phyloP scores from a whole-genome alignment of 2,797 vertebrate species.

The Ctenopoma multispine region DNA sequence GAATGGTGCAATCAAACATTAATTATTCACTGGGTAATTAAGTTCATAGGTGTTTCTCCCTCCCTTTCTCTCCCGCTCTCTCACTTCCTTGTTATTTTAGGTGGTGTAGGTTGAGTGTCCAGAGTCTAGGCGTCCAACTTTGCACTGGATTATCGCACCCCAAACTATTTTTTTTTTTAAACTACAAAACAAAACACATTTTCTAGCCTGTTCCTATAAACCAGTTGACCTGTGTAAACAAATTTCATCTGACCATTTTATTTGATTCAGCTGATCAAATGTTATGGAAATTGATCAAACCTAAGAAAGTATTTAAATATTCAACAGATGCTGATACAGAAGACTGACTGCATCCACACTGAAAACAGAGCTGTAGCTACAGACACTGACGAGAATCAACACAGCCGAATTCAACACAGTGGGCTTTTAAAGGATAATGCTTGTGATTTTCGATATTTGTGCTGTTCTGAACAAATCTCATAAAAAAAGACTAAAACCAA shows the following conservation, averaged over 20 bases:
- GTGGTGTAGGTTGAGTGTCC: conserved; percentile 46
- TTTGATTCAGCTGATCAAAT: not conserved
- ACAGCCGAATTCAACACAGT: not conserved
- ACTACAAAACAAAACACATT: too few relatives aligned
- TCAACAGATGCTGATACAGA: not conserved
- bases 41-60: conserved; percentile 84
- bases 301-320: not conserved
- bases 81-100: conserved; percentile 9
- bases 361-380: not conserved
- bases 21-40: conserved; percentile 89
- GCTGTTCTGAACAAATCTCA: too few relatives aligned
- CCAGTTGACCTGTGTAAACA: not conserved
- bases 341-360: conserved; percentile 1
- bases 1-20: conserved; percentile 86
- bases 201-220: not conserved
- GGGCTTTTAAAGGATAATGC: conserved; percentile 4
- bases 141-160: not conserved
- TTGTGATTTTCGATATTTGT: not conserved
- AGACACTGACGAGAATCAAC: not conserved
- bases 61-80: conserved; percentile 29
- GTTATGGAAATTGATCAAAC: not conserved
- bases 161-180: too few relatives aligned
- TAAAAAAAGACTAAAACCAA: too few relatives aligned
- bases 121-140: conserved; percentile 33
- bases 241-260: not conserved